Base-by-base conservation (phyloP, 2,113 vertebrate species). In the Caretta caretta region DNA sequence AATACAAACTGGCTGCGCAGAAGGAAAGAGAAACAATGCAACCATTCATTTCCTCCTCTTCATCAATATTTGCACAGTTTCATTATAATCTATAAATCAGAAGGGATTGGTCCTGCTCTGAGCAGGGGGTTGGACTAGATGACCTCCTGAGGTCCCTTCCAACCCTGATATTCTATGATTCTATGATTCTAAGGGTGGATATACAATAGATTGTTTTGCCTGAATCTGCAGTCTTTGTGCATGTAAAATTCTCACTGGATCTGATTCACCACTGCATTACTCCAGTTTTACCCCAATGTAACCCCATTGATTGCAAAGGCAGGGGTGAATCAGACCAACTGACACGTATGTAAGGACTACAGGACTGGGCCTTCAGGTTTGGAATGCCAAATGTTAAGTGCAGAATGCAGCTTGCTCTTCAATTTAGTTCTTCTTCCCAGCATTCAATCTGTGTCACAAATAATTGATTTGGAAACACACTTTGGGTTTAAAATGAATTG, bases 1-100 rank as follows among this genome's bases (percentile, higher is more conserved):
- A 48, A 84, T 92, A 86, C 96, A 96, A 91, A 51, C 93, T 89
- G 48, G 46, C 75, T 48, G n/a, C 48, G 83, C 25, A 48, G 20
- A 46, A 59, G 49, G 48, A 27, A 6, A 46, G 16, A 0, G 2
- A 49, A 92, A 93, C 80, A 90, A 90, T 65, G 59, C 5, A 29
- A 13, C 27, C 57, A 48, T 95, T 96, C 54, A 87, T 93, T 72
- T 90, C 38, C 42, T 86, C 48, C 31, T 31, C 54, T 90, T 80
- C 1, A 0, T 65, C 93, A 69, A n/a, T 93, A 65, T 83, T 95
- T 88, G 72, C 57, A 78, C 14, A 84, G 84, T 81, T 69, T 87
- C 80, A 89, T 87, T 53, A 0, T 0, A 93, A 27, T 11, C 46
- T 46, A 56, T 65, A 80, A 80, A 84, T 94, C 57, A 48, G 53